A percentile compares a stretch with the other conserved stretches of the same genome.
Conservation (phyloP, 2,888 invertebrate genomes). For the Boloria euphrosyne region DNA sequence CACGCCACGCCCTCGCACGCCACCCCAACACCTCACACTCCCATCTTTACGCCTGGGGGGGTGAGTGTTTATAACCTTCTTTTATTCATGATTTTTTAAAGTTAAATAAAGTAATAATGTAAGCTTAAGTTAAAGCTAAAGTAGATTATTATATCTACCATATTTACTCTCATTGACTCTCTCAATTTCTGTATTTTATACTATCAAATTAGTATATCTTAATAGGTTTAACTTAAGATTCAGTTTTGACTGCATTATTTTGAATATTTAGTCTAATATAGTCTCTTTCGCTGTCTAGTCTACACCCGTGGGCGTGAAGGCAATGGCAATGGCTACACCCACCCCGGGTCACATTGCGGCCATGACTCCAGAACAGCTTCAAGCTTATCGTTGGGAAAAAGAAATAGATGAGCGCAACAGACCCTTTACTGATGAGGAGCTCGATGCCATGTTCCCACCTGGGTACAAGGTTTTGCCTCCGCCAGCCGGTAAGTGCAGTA, state of each 20-base stretch:
- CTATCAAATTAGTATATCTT: no score
- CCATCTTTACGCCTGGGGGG: slow-evolving; percentile 90
- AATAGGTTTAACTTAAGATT: no score
- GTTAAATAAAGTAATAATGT: no score
- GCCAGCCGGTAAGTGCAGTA: slow-evolving; percentile 87
- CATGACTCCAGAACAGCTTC: slow-evolving; percentile 99
- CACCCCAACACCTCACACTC: slow-evolving; percentile 85
- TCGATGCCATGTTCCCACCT: slow-evolving; percentile 98
- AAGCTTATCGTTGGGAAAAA: slow-evolving; percentile 98
- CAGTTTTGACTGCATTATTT: background rate
- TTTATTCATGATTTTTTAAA: no score
- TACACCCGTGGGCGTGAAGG: slow-evolving; percentile 95
- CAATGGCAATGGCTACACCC: slow-evolving; percentile 99
- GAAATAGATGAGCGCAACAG: slow-evolving; percentile 99
- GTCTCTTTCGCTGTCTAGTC: slow-evolving; percentile 57
- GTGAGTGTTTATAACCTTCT: slow-evolving; percentile 62
- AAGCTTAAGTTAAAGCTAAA: no score
- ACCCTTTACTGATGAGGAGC: slow-evolving; percentile 97
- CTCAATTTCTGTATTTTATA: no score
- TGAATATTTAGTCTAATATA: background rate
- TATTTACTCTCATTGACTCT: no score
- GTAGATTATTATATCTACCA: no score
- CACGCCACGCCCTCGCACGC: slow-evolving; percentile 87
- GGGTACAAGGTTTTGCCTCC: slow-evolving; percentile 98
- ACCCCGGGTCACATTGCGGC: slow-evolving; percentile 97